Evolutionary conservation across 2,113 vertebrate species (phyloP), one percentile per base, ranked within the genome.

Genomic region (Cynocephalus volans): DNA sequence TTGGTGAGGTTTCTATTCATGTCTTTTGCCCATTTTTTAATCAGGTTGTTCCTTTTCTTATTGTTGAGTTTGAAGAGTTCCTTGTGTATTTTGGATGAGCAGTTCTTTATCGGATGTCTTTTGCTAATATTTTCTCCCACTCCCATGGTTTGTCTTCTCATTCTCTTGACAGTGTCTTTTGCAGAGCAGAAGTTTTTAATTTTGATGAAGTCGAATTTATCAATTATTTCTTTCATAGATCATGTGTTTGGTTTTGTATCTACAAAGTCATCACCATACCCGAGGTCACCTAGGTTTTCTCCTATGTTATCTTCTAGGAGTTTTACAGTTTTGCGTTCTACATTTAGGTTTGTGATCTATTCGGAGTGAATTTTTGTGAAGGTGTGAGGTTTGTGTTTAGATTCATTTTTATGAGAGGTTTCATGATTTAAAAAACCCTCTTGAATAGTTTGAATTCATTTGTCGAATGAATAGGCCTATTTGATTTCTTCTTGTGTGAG

Each of bases 211-310:
- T 88, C 82, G 28, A 33, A 3, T 6, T 41, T 80, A 62, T 76
- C 36, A 91, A 58, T 76, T 48, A 56, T 75, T 95, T 73, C 24
- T 75, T 86, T 82, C 24, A 65, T 84, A 21, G 54, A 56, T 86
- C 56, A 45, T 75, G 6, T 28, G 19, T 86, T 81, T 76, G n/a
- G 19, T 81, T 31, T 45, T 56, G 36, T 13, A 52, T 87, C 28
- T 93, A 77, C 82, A 95, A 96, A 85, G 50, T 70, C 31, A 70
- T 58, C 87, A 79, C 36, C 70, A 41, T 41, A 82, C 50, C 26
- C 36, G 52, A 41, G 24, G 58, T 73, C 58, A 54, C 89, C 79
- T 80, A 80, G 24, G 8, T 90, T 67, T 90, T 95, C 50, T 73
- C 75, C 11, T 64, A 19, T 70, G 56, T 73, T 77, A 65, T 5